phyloP scores from a whole-genome alignment of 1,140 invertebrate species.

The Platyscapa corneri region DNA sequence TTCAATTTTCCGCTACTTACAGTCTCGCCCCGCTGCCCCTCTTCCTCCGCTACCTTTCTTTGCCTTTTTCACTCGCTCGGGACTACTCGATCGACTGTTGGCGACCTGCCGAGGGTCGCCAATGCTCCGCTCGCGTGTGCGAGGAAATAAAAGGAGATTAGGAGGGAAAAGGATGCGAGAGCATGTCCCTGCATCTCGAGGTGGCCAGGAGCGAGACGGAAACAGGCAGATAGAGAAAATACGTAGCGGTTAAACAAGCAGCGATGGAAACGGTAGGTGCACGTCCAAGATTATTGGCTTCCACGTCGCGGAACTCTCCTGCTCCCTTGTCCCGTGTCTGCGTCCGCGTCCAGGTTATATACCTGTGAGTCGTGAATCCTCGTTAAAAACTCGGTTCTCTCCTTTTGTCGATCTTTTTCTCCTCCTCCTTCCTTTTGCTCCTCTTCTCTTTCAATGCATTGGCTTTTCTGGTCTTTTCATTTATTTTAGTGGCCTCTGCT shows the following conservation, averaged over 20 bases:
- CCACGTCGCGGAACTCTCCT: conserved; percentile 45
- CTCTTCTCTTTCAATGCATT: background rate
- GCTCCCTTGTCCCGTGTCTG: conserved; percentile 28
- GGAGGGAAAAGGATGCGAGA: conserved; percentile 20
- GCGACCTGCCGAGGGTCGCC: conserved; percentile 40
- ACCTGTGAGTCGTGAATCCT: conserved; percentile 1
- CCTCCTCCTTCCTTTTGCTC: background rate
- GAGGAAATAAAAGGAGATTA: conserved; percentile 38
- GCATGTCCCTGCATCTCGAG: background rate
- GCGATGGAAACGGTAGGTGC: conserved; percentile 63
- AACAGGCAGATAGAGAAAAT: background rate
- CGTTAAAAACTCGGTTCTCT: conserved; percentile 8
- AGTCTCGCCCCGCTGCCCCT: background rate
- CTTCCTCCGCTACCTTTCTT: background rate
- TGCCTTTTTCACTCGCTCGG: background rate
- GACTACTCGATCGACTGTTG: conserved; percentile 51
- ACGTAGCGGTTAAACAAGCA: conserved; percentile 46
- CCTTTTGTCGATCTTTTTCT: background rate
- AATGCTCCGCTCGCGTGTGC: conserved; percentile 15
- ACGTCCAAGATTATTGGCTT: conserved; percentile 65
- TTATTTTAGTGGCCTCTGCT: background rate
- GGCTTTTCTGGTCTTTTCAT: conserved; percentile 12
- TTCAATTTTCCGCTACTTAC: conserved; percentile 54
- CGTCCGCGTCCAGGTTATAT: conserved; percentile 3
- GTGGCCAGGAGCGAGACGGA: background rate